Conservation (phyloP, 2,888 invertebrate species). For the Oscheius sp. region DNA sequence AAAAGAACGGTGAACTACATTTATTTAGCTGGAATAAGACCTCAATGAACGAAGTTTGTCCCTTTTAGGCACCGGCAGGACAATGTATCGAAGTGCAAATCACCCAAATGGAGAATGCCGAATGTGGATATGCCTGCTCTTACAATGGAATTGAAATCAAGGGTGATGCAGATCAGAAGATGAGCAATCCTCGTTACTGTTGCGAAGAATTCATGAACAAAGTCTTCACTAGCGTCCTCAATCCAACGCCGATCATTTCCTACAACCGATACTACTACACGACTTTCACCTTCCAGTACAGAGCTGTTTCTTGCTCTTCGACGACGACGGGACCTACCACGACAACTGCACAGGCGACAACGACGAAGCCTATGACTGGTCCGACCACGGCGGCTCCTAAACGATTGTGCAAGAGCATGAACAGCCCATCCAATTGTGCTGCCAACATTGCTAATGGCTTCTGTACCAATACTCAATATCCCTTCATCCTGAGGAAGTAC, state of each 20-base stretch:
- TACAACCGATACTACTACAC: constrained; percentile 46
- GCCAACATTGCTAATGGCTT: constrained; percentile 1
- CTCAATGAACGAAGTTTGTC: neutral
- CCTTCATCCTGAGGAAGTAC: constrained; percentile 9
- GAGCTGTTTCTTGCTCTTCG: constrained; percentile 11
- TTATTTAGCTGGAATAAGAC: too few relatives aligned
- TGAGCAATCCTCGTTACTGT: constrained; percentile 29
- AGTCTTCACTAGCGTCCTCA: constrained; percentile 35
- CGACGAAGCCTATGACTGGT: neutral
- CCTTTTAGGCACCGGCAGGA: constrained; percentile 43
- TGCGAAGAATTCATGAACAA: constrained; percentile 46
- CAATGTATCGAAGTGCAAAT: constrained; percentile 42
- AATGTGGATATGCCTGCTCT: constrained; percentile 47
- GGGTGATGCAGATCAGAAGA: neutral
- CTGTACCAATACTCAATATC: constrained; percentile 7
- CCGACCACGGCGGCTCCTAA: neutral
- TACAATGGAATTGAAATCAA: constrained; percentile 48
- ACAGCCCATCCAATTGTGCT: neutral
- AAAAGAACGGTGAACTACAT: neutral
- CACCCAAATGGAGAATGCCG: constrained; percentile 39
- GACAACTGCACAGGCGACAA: neutral
- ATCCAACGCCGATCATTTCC: constrained; percentile 43
- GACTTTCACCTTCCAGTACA: constrained; percentile 38
- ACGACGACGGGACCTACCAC: neutral
- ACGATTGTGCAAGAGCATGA: neutral